Evolutionary conservation across 2,888 invertebrate species (phyloP).

Genomic region (Hydraecia micacea): DNA sequence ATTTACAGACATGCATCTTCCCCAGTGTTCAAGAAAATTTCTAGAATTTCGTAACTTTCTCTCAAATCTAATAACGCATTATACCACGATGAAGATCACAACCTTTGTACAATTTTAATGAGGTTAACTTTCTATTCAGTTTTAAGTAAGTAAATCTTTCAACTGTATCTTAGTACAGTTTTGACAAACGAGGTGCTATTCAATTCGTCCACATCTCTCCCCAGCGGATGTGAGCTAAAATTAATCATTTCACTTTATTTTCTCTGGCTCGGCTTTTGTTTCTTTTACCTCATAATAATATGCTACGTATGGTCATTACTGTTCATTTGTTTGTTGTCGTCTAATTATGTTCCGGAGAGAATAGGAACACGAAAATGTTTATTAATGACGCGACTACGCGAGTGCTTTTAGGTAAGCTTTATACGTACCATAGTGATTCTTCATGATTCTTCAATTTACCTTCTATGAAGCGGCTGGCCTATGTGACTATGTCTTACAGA

Average conservation of each 20-base stretch:
- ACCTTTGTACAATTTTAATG: neutral
- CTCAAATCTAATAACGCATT: neutral
- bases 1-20: neutral
- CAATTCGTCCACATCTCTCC: slow-evolving; percentile 16
- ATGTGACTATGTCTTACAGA: neutral
- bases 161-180: neutral
- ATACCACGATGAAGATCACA: neutral
- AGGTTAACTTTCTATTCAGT: neutral
- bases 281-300: slow-evolving; percentile 25
- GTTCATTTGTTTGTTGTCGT: slow-evolving; percentile 25
- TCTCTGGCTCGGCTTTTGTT: slow-evolving; percentile 23
- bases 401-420: neutral
- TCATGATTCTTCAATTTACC: neutral
- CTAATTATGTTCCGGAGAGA: slow-evolving; percentile 4
- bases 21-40: neutral
- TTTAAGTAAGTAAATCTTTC: slow-evolving; percentile 9
- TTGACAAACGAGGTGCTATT: slow-evolving; percentile 15
- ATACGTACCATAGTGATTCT: neutral
- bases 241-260: slow-evolving; percentile 41
- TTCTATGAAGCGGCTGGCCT: neutral
- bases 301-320: slow-evolving; percentile 29
- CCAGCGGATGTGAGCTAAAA: slow-evolving; percentile 51
- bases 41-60: neutral
- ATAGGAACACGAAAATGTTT: neutral
- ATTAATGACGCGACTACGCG: neutral